phyloP scores from a whole-genome alignment of 2,797 vertebrate genomes.

The Ctenopoma kingsleyae region DNA sequence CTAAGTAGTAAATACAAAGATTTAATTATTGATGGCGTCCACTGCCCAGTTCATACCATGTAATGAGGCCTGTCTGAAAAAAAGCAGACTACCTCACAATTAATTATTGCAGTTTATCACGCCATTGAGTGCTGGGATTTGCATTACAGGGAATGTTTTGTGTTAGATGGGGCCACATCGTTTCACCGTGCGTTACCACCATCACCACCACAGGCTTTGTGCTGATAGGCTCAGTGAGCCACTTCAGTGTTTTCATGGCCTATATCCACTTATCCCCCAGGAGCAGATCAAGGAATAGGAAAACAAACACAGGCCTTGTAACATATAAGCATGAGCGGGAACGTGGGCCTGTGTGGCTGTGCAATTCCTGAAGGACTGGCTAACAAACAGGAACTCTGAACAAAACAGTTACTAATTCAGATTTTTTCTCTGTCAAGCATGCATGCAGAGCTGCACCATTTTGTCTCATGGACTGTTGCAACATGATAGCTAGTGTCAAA shows the following conservation, averaged over 20 bases:
- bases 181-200: constrained; percentile 15
- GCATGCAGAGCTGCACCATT: background rate
- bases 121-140: constrained; percentile 21
- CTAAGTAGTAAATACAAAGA: constrained; percentile 57
- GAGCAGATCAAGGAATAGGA: constrained; percentile 65
- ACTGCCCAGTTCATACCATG: constrained; percentile 22
- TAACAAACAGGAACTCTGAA: constrained; percentile 26
- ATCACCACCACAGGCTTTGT: constrained; percentile 26
- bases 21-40: constrained; percentile 61
- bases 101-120: constrained; percentile 53
- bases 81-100: constrained; percentile 23
- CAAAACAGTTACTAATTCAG: constrained; percentile 16
- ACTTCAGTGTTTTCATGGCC: constrained; percentile 46
- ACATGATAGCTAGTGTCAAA: background rate
- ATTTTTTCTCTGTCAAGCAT: background rate
- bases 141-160: constrained; percentile 17
- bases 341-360: constrained; percentile 14
- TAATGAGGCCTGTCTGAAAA: constrained; percentile 44
- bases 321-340: constrained; percentile 48
- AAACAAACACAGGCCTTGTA: constrained; percentile 58
- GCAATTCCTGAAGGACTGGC: constrained; percentile 40
- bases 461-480: background rate
- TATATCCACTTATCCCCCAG: constrained; percentile 60
- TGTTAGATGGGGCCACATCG: constrained; percentile 33
- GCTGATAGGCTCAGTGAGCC: constrained; percentile 38